Evolutionary conservation across 1,140 invertebrate species (phyloP).

Genomic region (Oscheius sp.): DNA sequence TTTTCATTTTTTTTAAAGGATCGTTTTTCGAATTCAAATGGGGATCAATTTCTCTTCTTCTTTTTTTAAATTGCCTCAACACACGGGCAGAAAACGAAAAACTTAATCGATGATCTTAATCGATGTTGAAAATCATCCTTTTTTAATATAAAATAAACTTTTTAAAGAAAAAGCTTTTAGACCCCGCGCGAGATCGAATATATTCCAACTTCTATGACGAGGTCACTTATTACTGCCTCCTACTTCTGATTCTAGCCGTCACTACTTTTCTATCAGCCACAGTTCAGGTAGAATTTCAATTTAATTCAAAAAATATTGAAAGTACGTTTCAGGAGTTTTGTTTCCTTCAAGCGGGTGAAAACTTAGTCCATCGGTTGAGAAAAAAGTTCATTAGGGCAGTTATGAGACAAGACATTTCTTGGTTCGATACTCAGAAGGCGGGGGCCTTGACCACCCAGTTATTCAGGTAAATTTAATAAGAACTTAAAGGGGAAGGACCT

Average conservation of each 20-base stretch:
- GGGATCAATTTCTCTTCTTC: no score
- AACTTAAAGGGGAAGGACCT: not conserved
- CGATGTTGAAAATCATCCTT: no score
- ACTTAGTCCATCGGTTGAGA: not conserved
- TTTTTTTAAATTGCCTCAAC: no score
- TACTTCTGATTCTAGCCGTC: not conserved
- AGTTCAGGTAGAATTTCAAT: not conserved
- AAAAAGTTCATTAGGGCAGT: not conserved
- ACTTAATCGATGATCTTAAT: no score
- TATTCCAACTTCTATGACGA: not conserved
- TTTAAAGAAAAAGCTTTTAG: not conserved
- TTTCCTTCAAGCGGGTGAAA: not conserved
- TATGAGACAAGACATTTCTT: not conserved
- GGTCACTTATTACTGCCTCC: not conserved
- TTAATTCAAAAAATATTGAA: not conserved
- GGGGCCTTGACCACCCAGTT: not conserved
- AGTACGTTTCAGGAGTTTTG: not conserved
- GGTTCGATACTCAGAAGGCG: not conserved
- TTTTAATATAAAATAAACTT: not conserved
- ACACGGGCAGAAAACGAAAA: no score
- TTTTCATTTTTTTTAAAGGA: no score
- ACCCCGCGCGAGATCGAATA: not conserved
- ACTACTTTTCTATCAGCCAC: not conserved
- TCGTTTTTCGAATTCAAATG: no score
- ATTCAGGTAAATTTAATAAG: not conserved